phyloP scores from a whole-genome alignment of 2,113 vertebrate species.

The Perca flavescens region DNA sequence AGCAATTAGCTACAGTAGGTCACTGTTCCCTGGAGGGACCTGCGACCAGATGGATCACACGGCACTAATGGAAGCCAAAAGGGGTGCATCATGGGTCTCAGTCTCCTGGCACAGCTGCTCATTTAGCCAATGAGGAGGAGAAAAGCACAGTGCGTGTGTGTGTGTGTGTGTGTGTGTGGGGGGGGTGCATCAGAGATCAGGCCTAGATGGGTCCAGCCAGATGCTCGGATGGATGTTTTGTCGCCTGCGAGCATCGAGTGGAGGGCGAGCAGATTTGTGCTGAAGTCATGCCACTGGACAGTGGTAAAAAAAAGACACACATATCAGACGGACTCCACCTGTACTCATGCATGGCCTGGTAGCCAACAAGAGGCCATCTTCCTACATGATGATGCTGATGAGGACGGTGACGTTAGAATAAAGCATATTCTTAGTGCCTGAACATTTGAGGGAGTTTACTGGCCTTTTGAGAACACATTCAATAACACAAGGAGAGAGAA shows the following conservation, averaged over 20 bases:
- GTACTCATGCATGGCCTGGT: conserved; percentile 16
- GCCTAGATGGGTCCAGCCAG: conserved; percentile 60
- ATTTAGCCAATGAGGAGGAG: conserved; percentile 73
- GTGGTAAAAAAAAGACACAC: neutral
- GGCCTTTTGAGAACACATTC: conserved; percentile 4
- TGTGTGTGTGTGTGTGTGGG: too few species aligned
- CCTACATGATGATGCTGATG: neutral
- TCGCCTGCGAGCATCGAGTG: conserved; percentile 22
- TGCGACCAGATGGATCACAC: conserved; percentile 78
- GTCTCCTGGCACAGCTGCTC: conserved; percentile 77
- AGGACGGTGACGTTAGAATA: conserved; percentile 1
- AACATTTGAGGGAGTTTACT: neutral
- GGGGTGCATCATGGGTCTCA: conserved; percentile 66
- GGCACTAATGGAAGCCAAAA: conserved; percentile 77
- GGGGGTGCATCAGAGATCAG: conserved; percentile 51
- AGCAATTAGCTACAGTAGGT: conserved; percentile 72
- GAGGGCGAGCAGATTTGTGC: neutral
- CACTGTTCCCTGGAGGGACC: conserved; percentile 70
- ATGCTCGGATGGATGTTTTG: conserved; percentile 49
- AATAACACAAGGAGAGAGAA: conserved; percentile 23
- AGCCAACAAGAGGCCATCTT: neutral
- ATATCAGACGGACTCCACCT: conserved; percentile 32
- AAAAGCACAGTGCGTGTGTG: conserved; percentile 22
- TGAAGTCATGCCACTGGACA: conserved; percentile 4
- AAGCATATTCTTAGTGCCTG: neutral